phyloP scores from a whole-genome alignment of 1,140 invertebrate species.

The Bradysia coprophila region DNA sequence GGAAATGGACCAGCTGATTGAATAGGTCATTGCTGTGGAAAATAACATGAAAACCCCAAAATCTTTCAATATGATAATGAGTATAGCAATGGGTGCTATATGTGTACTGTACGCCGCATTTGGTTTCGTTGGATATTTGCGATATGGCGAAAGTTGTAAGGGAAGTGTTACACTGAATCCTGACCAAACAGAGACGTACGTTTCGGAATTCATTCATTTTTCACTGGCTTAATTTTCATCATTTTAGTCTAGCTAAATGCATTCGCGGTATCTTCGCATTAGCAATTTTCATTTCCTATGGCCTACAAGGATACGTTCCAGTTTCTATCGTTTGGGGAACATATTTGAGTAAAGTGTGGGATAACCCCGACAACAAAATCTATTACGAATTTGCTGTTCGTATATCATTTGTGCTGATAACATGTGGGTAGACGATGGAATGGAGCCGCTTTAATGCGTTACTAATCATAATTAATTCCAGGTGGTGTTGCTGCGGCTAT shows the following conservation, averaged over 20 bases:
- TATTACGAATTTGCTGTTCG: conserved; percentile 42
- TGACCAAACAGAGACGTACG: conserved; percentile 27
- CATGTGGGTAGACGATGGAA: no score
- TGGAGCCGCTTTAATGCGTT: no score
- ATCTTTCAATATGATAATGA: conserved; percentile 45
- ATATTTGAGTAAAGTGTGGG: conserved; percentile 36
- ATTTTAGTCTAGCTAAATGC: conserved; percentile 50
- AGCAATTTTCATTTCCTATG: conserved; percentile 80
- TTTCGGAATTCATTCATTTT: conserved; percentile 5
- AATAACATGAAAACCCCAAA: conserved; percentile 70
- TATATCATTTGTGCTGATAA: conserved; percentile 38
- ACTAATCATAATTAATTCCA: no score
- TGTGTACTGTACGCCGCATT: conserved; percentile 49
- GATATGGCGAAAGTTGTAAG: conserved; percentile 41
- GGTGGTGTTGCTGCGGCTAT: conserved; percentile 58
- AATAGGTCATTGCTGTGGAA: conserved; percentile 62
- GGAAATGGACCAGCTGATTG: no score
- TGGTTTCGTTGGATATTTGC: conserved; percentile 68
- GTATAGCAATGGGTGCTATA: conserved; percentile 54
- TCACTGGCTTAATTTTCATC: no score
- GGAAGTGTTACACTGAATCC: conserved; percentile 59
- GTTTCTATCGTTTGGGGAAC: conserved; percentile 75
- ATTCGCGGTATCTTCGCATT: conserved; percentile 73
- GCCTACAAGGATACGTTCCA: conserved; percentile 87
- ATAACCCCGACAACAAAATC: conserved; percentile 25